Conservation (phyloP, 2,113 vertebrate species). For the Thinocorus orbignyianus region DNA sequence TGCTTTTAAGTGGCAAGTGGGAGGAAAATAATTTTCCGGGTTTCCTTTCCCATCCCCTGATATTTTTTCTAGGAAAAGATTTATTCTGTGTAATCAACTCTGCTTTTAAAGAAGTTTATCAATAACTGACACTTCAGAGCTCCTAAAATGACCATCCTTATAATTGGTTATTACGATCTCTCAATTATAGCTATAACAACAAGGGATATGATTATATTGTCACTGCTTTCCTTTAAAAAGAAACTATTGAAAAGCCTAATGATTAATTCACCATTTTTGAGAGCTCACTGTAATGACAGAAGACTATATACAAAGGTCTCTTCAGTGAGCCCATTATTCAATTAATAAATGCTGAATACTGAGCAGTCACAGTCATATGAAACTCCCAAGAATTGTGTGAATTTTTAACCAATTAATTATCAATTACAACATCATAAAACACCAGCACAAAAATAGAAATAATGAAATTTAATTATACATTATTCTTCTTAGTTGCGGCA, state of each 20-base stretch:
- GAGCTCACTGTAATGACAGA: conserved; percentile 63
- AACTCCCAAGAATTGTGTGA: conserved; percentile 73
- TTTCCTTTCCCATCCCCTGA: background rate
- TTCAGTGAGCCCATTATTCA: conserved; percentile 73
- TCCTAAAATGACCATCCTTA: conserved; percentile 63
- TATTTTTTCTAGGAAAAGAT: conserved; percentile 26
- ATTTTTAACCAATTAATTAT: conserved; percentile 85
- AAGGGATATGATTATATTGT: conserved; percentile 68
- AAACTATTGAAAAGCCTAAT: conserved; percentile 73
- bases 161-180: conserved; percentile 66
- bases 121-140: conserved; percentile 47
- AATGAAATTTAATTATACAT: conserved; percentile 85
- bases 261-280: conserved; percentile 77
- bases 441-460: conserved; percentile 83
- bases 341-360: conserved; percentile 75
- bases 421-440: conserved; percentile 85
- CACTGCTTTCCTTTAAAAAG: conserved; percentile 68
- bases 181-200: conserved; percentile 66
- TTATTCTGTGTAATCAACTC: background rate
- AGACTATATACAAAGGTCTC: conserved; percentile 68
- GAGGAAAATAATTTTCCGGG: conserved; percentile 57
- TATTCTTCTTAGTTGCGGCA: conserved; percentile 81
- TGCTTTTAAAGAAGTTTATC: conserved; percentile 27
- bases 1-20: conserved; percentile 60
- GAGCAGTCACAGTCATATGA: conserved; percentile 74